Base-by-base conservation (phyloP, 2,113 vertebrate genomes). In the Laterallus jamaicensis region DNA sequence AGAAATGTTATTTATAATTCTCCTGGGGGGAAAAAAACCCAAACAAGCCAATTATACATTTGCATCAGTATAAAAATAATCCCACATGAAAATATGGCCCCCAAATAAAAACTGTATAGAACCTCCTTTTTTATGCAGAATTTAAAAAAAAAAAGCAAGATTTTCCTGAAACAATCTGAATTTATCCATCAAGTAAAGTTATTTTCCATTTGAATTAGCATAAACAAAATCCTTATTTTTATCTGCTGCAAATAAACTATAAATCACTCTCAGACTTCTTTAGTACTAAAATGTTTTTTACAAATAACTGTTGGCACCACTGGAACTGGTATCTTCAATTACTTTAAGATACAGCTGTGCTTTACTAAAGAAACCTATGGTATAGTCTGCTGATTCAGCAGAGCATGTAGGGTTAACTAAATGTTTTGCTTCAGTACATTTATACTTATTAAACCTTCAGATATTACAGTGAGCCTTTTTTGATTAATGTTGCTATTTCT, bases 401-500 rank as follows among this genome's bases (percentile, higher is more conserved):
- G 86, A 95, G 62, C 69, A 32, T 56, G 76, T 70, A 93, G 88
- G 82, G 80, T 97, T 97, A 97, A 96, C 64, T 20, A 94, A 86
- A 94, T 89, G 82, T 93, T 98, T 98, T 98, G 95, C 92, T 97
- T 97, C 95, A 94, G 63, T 96, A 93, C 92, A 86, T 95, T 98
- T 97, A 97, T 97, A 96, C 96, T 97, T 98, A 98, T 97, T 98
- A 98, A 98, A 98, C 94, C 90, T 97, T 97, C 95, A 97, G 95
- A 98, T 98, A 97, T 94, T 96, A 66, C 68, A 93, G 85, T 66
- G 76, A 98, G 90, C 76, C 42, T 35, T 90, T 97, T 98, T 98
- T 98, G 97, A 99, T 98, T 98, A 98, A 98, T 98, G 96, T 93
- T 97, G 95, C 94, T 98, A 44, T 97, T 97, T 97, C 86, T 97